Conservation (phyloP, 2,113 vertebrate species). For the Progne subis region DNA sequence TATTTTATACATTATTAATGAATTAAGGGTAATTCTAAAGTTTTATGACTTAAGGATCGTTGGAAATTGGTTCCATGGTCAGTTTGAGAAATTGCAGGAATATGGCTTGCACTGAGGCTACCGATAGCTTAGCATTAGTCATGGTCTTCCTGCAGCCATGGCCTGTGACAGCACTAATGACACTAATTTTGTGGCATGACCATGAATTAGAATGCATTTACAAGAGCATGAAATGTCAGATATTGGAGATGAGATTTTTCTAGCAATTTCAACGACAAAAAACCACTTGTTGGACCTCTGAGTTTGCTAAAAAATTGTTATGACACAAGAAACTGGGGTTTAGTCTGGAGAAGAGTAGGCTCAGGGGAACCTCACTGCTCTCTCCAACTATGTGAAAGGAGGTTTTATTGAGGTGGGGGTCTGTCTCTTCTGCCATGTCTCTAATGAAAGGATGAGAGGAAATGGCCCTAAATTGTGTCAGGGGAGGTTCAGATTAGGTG, state of each 20-base stretch:
- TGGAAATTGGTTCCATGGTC: constrained; percentile 92
- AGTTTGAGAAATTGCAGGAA: constrained; percentile 91
- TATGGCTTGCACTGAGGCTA: constrained; percentile 80
- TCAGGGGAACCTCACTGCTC: background rate
- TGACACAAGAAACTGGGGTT: background rate
- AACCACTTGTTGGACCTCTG: constrained; percentile 13
- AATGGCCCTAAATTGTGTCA: background rate
- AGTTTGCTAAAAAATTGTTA: constrained; percentile 35
- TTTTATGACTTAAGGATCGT: constrained; percentile 88
- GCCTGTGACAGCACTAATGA: constrained; percentile 92
- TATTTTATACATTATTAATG: constrained; percentile 90
- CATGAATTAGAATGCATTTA: constrained; percentile 84
- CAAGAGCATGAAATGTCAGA: constrained; percentile 81
- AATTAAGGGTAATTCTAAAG: constrained; percentile 89
- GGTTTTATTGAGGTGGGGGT: background rate
- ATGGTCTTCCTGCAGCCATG: constrained; percentile 79
- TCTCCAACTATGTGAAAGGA: background rate
- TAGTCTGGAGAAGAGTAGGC: background rate
- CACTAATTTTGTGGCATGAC: constrained; percentile 88
- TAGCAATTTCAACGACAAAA: constrained; percentile 57
- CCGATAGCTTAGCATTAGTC: constrained; percentile 89
- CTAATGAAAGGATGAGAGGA: background rate
- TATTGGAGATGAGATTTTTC: constrained; percentile 69
- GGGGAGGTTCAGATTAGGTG: background rate
- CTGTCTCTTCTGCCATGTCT: background rate